Conservation (phyloP, 2,888 invertebrate genomes). For the Nomada ferruginata region DNA sequence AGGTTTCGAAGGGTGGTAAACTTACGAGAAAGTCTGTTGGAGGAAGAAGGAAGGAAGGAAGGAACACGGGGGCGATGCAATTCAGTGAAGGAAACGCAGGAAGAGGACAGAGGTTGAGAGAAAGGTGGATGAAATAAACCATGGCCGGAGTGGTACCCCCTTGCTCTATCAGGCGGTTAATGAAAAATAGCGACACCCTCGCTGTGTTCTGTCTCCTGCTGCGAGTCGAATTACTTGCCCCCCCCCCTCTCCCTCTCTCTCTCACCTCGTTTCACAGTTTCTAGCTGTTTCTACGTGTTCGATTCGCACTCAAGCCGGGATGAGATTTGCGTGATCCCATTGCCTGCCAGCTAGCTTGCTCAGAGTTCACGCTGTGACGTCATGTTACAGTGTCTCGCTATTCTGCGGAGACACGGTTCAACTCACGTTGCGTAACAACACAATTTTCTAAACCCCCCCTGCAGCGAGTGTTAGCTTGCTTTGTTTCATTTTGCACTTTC, state of each 20-base stretch:
- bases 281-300: constrained; percentile 41
- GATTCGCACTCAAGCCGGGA: constrained; percentile 57
- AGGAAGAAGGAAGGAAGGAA: constrained; percentile 22
- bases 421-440: constrained; percentile 49
- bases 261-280: constrained; percentile 6
- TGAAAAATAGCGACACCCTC: constrained; percentile 81
- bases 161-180: constrained; percentile 79
- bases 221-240: constrained; percentile 77
- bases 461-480: not conserved
- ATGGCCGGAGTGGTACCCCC: constrained; percentile 38
- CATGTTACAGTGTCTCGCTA: constrained; percentile 75
- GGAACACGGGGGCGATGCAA: constrained; percentile 3
- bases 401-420: constrained; percentile 43
- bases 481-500: not conserved
- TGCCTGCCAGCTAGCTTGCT: constrained; percentile 69
- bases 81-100: constrained; percentile 1
- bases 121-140: constrained; percentile 67
- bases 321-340: constrained; percentile 77
- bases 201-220: constrained; percentile 73
- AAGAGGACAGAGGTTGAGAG: constrained; percentile 6
- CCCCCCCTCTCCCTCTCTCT: constrained; percentile 50
- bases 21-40: constrained; percentile 24
- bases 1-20: constrained; percentile 32
- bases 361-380: constrained; percentile 80
- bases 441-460: constrained; percentile 28